Evolutionary conservation across 2,113 vertebrate genomes (phyloP).

Genomic region (Lucifuga dentata): DNA sequence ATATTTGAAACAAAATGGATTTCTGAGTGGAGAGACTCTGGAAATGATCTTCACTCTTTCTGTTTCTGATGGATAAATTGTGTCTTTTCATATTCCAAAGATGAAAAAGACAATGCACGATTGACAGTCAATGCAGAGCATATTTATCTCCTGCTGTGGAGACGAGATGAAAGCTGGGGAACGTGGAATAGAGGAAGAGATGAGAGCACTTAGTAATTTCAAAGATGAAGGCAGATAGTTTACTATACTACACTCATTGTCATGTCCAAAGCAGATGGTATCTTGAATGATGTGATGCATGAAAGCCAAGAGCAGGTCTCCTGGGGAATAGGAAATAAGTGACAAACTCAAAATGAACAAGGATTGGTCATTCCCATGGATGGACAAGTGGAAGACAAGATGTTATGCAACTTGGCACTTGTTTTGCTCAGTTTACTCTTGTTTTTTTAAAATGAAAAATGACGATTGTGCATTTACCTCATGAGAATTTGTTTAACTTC

Average conservation of each 20-base stretch:
- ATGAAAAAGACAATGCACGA: not conserved
- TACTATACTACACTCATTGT: constrained; percentile 47
- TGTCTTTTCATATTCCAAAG: not conserved
- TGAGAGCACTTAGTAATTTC: constrained; percentile 34
- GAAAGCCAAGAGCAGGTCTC: constrained; percentile 33
- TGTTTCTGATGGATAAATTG: constrained; percentile 3
- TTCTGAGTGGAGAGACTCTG: constrained; percentile 13
- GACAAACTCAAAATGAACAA: constrained; percentile 47
- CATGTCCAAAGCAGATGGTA: constrained; percentile 61
- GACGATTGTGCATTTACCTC: not conserved
- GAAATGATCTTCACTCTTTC: not conserved
- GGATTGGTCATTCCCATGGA: constrained; percentile 56
- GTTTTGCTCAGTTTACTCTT: constrained; percentile 22
- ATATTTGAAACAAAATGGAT: constrained; percentile 6
- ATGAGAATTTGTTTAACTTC: not conserved
- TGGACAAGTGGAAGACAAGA: constrained; percentile 2
- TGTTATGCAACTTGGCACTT: constrained; percentile 31
- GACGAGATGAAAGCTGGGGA: constrained; percentile 29
- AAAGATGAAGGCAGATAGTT: constrained; percentile 44
- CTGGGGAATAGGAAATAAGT: constrained; percentile 36
- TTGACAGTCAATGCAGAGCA: not conserved
- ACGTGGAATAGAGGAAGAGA: constrained; percentile 40
- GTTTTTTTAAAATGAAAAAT: not conserved
- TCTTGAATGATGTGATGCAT: constrained; percentile 40
- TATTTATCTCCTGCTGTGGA: constrained; percentile 12